phyloP scores from a whole-genome alignment of 1,140 invertebrate genomes.

The Drosophila paulistorum region DNA sequence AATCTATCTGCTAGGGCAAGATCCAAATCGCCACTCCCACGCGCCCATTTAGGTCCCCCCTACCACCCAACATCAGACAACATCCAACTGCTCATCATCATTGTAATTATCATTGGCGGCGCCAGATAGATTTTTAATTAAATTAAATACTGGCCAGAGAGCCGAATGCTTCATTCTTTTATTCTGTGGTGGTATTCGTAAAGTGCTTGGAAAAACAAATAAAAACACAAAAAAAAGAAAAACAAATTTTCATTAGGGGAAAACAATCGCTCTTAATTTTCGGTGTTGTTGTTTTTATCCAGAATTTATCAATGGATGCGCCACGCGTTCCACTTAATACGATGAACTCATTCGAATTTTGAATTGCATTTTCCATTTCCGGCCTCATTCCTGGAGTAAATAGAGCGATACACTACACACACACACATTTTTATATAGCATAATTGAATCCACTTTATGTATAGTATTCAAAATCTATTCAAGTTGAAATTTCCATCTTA shows the following conservation, averaged over 20 bases:
- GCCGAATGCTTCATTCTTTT: neutral
- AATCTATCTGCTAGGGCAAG: too few relatives aligned
- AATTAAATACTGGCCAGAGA: slow-evolving; percentile 8
- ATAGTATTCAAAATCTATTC: too few relatives aligned
- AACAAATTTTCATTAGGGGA: slow-evolving; percentile 2
- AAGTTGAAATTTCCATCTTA: too few relatives aligned
- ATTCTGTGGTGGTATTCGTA: slow-evolving; percentile 1
- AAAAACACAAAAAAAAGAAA: neutral
- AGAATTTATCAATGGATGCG: slow-evolving; percentile 11
- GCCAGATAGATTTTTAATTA: slow-evolving; percentile 24
- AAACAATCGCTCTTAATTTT: slow-evolving; percentile 8
- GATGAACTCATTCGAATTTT: slow-evolving; percentile 3
- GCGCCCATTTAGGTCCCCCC: neutral
- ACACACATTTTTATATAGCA: too few relatives aligned
- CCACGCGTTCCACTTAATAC: slow-evolving; percentile 10
- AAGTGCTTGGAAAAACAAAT: slow-evolving; percentile 8
- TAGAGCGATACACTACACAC: neutral
- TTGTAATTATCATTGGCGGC: slow-evolving; percentile 14
- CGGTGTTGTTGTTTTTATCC: slow-evolving; percentile 1
- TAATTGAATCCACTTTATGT: slow-evolving; percentile 1
- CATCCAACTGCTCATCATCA: slow-evolving; percentile 1
- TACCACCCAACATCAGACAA: neutral
- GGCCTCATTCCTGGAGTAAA: slow-evolving; percentile 11
- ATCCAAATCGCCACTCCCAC: too few relatives aligned
- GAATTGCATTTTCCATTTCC: slow-evolving; percentile 12